Conservation (phyloP, 2,888 invertebrate species). For the Drosophila histrio region DNA sequence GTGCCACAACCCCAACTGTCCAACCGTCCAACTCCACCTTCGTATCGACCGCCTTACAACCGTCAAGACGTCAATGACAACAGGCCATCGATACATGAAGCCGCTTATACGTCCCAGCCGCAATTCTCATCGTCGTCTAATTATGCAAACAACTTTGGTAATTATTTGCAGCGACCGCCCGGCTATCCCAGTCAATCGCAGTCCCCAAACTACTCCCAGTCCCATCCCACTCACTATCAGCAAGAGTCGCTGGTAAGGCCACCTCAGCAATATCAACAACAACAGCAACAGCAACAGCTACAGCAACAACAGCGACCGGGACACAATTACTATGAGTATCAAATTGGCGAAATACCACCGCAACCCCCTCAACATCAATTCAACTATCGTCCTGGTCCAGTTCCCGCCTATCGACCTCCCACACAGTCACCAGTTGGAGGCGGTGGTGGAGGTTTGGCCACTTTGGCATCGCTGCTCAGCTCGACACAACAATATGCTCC, state of each 20-base stretch:
- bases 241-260: constrained; percentile 41
- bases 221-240: constrained; percentile 42
- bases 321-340: constrained; percentile 81
- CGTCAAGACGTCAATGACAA: constrained; percentile 69
- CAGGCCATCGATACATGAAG: constrained; percentile 56
- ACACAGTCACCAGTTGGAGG: constrained; percentile 16
- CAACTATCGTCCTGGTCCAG: constrained; percentile 61
- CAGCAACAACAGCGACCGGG: constrained; percentile 53
- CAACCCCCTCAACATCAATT: constrained; percentile 47
- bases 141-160: constrained; percentile 83
- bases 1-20: constrained; percentile 46
- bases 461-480: constrained; percentile 74
- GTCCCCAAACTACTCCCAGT: constrained; percentile 16
- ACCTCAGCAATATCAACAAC: constrained; percentile 31
- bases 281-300: constrained; percentile 28
- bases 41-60: constrained; percentile 57
- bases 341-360: constrained; percentile 80
- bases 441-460: constrained; percentile 61
- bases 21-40: constrained; percentile 7
- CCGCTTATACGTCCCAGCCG: constrained; percentile 26
- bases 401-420: constrained; percentile 56
- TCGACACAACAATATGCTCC: constrained; percentile 81
- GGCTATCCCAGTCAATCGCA: constrained; percentile 40
- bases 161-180: constrained; percentile 79
- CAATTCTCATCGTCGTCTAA: constrained; percentile 69